Percentiles rank a stretch among this genome's conserved stretches.
Evolutionary conservation across 2,888 invertebrate species (phyloP).

Genomic region (Cybosia mesomella): DNA sequence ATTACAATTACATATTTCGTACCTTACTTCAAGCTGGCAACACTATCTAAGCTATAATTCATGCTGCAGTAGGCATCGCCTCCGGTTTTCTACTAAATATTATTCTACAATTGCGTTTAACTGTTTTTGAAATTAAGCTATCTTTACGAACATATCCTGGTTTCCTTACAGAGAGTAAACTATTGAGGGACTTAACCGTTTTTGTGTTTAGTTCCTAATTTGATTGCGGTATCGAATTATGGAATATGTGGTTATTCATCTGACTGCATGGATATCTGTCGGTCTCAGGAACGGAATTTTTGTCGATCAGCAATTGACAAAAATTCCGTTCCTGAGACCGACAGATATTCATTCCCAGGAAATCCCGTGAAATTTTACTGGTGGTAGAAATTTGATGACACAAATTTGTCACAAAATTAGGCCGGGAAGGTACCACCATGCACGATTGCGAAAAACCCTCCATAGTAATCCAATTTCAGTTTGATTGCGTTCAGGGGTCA

Average conservation of each 20-base stretch:
- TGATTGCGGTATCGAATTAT: background rate
- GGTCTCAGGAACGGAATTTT: too few relatives aligned
- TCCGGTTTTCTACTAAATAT: conserved; percentile 14
- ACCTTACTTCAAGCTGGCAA: conserved; percentile 12
- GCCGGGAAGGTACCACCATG: too few relatives aligned
- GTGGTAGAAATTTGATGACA: too few relatives aligned
- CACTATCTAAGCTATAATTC: conserved; percentile 12
- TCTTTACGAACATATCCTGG: background rate
- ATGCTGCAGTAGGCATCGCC: conserved; percentile 2
- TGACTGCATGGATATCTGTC: background rate
- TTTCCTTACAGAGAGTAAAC: conserved; percentile 5
- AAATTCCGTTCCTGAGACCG: too few relatives aligned
- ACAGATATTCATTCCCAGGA: too few relatives aligned
- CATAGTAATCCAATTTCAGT: too few relatives aligned
- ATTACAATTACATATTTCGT: conserved; percentile 13
- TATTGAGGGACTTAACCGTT: background rate
- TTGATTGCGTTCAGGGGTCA: too few relatives aligned
- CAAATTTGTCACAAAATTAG: too few relatives aligned
- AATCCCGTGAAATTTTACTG: too few relatives aligned
- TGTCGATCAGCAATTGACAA: too few relatives aligned
- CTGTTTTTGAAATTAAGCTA: conserved; percentile 16
- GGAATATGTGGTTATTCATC: background rate
- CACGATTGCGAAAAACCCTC: too few relatives aligned
- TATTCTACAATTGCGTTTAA: background rate
- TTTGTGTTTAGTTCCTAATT: background rate